Evolutionary conservation across 2,888 invertebrate genomes (phyloP).

Genomic region (Euproctis similis): DNA sequence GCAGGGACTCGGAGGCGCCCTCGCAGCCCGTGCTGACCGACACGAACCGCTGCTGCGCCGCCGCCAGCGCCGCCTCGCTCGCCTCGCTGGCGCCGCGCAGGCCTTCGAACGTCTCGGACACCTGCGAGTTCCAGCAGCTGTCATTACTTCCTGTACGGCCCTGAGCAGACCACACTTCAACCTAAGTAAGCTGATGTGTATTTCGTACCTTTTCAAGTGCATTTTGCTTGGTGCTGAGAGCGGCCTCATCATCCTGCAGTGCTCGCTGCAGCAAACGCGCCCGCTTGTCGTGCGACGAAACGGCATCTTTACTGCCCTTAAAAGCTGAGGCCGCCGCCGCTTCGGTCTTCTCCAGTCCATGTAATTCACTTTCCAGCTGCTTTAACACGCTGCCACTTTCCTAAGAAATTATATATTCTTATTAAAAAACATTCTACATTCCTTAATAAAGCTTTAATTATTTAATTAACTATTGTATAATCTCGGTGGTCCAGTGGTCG

Average conservation of each 20-base stretch:
- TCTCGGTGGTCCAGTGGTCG: too few relatives aligned
- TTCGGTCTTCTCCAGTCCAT: constrained; percentile 79
- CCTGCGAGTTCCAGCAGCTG: too few relatives aligned
- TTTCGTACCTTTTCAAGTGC: constrained; percentile 11
- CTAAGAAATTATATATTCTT: too few relatives aligned
- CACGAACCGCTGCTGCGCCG: constrained; percentile 87
- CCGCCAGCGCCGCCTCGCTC: constrained; percentile 80
- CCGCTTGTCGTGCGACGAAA: constrained; percentile 76
- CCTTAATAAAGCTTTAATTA: too few relatives aligned
- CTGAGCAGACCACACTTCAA: too few relatives aligned
- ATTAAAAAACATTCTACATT: too few relatives aligned
- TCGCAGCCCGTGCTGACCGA: constrained; percentile 90
- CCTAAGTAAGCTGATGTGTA: too few relatives aligned
- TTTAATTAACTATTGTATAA: too few relatives aligned
- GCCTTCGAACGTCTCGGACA: constrained; percentile 79
- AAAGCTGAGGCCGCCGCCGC: constrained; percentile 79
- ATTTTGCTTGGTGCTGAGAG: constrained; percentile 24
- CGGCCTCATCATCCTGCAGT: constrained; percentile 80
- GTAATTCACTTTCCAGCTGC: constrained; percentile 78
- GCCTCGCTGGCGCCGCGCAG: constrained; percentile 80
- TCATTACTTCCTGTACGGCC: too few relatives aligned
- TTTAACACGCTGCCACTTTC: constrained; percentile 80
- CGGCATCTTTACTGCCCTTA: constrained; percentile 55
- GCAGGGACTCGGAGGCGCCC: constrained; percentile 87
- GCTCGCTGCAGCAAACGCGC: constrained; percentile 80